Base-by-base conservation (phyloP, 2,113 vertebrate species). In the Machaerirhynchus nigripectus region DNA sequence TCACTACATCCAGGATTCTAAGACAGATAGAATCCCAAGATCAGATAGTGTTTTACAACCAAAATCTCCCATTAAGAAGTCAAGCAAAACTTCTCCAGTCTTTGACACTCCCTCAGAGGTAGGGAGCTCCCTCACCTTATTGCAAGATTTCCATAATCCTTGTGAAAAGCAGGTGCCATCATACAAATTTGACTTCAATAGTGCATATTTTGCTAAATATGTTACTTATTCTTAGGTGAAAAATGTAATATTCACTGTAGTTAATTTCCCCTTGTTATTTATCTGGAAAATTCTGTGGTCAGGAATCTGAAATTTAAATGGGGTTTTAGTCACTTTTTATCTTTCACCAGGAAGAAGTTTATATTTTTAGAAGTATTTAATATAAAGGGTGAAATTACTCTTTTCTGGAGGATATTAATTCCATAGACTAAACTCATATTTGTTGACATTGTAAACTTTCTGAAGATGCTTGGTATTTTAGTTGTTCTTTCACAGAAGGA, bases 261-360 rank as follows among this genome's bases (percentile, higher is more conserved):
- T 60, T 90, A 76, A 93, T 90, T 96, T 93, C 33, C 49, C 14
- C 27, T 81, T 88, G 33, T 86, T 92, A 65, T 84, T 67, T 89
- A 44, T 89, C 52, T 81, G 56, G 59, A 92, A 68, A 92, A 93
- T 78, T 78, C 37, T 88, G 21, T 2, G 9, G 50, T 71, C 30
- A 84, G 39, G 60, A 89, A 52, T 84, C 16, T 83, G 83, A 96
- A 96, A 93, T 92, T 55, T 90, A 50, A 85, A 83, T 80, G 22
- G 40, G 15, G 10, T 85, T 89, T 89, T 55, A 74, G 59, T 65
- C 59, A 87, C 10, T 7, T 60, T 80, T 95, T 83, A 68, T 92
- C 46, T 73, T 88, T 85, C 35, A 26, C 23, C 42, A 76, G n/a
- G 37, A 85, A 57, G n/a, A 74, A 69, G 11, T 16, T 76, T 35